Percentiles rank a stretch among this genome's conserved stretches.
These are phyloP conservation scores for Eulimnadia texana DNA, from an alignment of 1,140 invertebrate species.

Conservation along the genomic window DNA sequence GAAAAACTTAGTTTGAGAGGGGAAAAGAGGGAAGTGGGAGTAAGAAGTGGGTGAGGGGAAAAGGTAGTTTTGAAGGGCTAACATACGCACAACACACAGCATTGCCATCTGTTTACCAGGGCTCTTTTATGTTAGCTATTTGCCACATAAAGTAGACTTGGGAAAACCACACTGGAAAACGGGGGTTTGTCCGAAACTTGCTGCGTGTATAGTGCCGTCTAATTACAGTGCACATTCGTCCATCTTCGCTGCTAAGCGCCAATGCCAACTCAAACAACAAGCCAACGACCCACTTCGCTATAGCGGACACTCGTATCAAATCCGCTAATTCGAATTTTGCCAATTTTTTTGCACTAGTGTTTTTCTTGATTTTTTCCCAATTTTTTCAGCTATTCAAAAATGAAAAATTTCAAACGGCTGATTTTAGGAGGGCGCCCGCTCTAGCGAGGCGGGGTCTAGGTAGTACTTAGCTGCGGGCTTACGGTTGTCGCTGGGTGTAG, in stretches of 20 bases:
- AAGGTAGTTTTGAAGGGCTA: too few species aligned
- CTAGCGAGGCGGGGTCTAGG: background rate
- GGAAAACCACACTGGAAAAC: background rate
- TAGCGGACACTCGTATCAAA: background rate
- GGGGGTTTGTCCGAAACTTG: background rate
- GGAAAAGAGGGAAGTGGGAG: too few species aligned
- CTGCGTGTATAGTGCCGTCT: background rate
- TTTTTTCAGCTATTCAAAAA: too few species aligned
- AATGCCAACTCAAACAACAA: background rate
- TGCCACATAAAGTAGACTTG: background rate
- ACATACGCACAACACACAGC: too few species aligned
- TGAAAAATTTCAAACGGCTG: background rate
- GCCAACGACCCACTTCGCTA: background rate
- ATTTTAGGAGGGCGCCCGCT: background rate
- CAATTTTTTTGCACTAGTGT: too few species aligned
- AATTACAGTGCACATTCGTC: background rate
- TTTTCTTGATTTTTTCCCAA: too few species aligned
- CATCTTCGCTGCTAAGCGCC: background rate
- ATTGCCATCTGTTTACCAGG: background rate
- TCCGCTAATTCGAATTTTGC: background rate
- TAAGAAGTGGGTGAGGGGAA: too few species aligned
- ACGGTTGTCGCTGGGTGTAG: background rate
- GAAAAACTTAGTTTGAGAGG: too few species aligned
- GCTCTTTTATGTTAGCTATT: background rate
- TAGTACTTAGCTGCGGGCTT: background rate